Percentiles rank a stretch among this genome's conserved stretches.
phyloP scores from a whole-genome alignment of 2,888 invertebrate genomes.

The Aporophyla nigra region DNA sequence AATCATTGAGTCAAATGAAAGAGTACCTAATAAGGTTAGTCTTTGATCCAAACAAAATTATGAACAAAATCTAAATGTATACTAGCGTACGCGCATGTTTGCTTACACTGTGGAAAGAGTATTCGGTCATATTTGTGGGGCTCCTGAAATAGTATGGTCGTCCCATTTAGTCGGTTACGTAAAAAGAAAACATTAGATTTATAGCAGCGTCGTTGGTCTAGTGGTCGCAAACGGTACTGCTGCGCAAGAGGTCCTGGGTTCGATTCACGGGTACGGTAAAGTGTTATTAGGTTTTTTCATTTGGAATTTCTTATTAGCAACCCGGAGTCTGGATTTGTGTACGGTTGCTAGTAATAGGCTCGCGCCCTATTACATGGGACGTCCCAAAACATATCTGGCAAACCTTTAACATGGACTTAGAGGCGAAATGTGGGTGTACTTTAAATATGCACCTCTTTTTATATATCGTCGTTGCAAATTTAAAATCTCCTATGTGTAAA shows the following conservation, averaged over 20 bases:
- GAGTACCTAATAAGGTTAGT: neutral
- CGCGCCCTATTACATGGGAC: neutral
- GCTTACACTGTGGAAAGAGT: conserved; percentile 20
- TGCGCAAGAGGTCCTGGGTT: neutral
- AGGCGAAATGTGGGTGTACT: neutral
- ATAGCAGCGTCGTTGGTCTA: neutral
- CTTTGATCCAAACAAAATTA: conserved; percentile 28
- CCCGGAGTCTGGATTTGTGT: too few relatives aligned
- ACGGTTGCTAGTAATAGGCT: neutral
- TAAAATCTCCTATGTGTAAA: too few relatives aligned
- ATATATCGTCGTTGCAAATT: too few relatives aligned
- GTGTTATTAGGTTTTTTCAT: neutral
- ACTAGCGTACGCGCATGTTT: conserved; percentile 16
- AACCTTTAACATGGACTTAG: too few relatives aligned
- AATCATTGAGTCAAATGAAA: neutral
- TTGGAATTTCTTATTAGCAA: neutral
- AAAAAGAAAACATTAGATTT: conserved; percentile 36
- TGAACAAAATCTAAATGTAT: conserved; percentile 17
- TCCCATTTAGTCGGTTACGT: conserved; percentile 40
- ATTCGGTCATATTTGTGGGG: conserved; percentile 16
- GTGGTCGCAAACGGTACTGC: neutral
- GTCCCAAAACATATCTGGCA: neutral
- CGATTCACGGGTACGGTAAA: neutral
- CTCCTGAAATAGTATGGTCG: conserved; percentile 34
- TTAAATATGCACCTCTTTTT: too few relatives aligned